Evolutionary conservation across 2,888 invertebrate species (phyloP), one percentile per base, ranked within the genome.

Genomic region (Thecophora atra): DNA sequence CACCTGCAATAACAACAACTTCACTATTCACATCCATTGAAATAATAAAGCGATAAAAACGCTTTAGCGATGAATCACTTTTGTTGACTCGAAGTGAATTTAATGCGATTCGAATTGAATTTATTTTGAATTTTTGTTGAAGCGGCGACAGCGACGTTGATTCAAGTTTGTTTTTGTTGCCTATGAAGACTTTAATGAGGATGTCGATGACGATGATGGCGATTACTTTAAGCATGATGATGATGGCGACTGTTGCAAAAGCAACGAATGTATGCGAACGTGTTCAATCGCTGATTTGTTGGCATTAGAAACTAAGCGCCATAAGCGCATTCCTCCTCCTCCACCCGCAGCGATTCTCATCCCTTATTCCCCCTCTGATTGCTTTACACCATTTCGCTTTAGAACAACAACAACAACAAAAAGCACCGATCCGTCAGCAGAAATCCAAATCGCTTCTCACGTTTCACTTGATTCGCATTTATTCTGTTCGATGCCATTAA

Each of bases 1-100:
- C 47, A 47, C 47, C 47, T 47, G 47, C 47, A n/a, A 47, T 17
- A n/a, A 58, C 26, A 58, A 8, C 51, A 19, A 52, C 52, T 15
- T 17, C 11, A 24, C n/a, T 19, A 19, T 17, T 47, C 47, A 47
- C 47, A 47, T 37, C 47, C 11, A 47, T 47, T 44, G 42, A 13
- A 44, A 63, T 44, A n/a, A 51, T 44, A 51, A 66, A 19, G 30
- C 52, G 52, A 52, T 28, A 66, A 51, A 66, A 66, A 69, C 60
- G 47, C 60, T 60, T 60, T 8, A 69, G 47, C 51, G 47, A 58
- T 69, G 68, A 69, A 60, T 69, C 68, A 69, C 44, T 69, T 58
- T 42, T 67, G 52, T 66, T 66, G 66, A 66, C 66, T 54, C n/a
- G 17, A 47, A 30, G 30, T 52, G 24, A 44, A 64, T 64, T 64